A percentile compares a stretch with the other conserved stretches of the same genome.
These are phyloP conservation scores for Cataglyphis rosenhaueri DNA, from an alignment of 2,888 invertebrate species.

Conservation along the genomic window DNA sequence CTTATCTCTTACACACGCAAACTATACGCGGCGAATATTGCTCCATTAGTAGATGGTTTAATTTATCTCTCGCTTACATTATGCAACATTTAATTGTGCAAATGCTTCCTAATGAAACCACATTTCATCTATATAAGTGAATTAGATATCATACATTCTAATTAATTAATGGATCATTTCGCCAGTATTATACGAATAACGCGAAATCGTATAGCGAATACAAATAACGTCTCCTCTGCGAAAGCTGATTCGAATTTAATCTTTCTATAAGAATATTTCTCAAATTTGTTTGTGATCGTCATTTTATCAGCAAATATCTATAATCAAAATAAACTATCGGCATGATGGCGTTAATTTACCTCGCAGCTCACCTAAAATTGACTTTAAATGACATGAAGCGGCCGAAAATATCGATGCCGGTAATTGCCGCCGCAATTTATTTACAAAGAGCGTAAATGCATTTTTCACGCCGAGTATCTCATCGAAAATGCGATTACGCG, in stretches of 20 bases:
- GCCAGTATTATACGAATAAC: not conserved
- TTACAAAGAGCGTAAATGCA: constrained; percentile 21
- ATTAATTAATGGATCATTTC: constrained; percentile 30
- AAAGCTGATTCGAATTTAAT: constrained; percentile 17
- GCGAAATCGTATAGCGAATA: not conserved
- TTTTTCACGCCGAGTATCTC: constrained; percentile 17
- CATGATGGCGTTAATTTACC: constrained; percentile 7
- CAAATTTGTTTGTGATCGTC: constrained; percentile 25
- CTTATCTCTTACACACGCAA: not conserved
- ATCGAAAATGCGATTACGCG: constrained; percentile 25
- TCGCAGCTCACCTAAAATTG: not conserved
- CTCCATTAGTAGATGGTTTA: constrained; percentile 35
- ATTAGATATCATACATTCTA: constrained; percentile 23
- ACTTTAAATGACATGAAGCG: not conserved
- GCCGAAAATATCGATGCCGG: not conserved
- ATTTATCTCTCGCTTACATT: not conserved
- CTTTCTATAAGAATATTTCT: not conserved
- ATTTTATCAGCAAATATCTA: constrained; percentile 25
- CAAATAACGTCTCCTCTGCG: not conserved
- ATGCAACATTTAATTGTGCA: constrained; percentile 9
- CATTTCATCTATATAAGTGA: constrained; percentile 29
- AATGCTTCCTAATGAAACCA: constrained; percentile 6
- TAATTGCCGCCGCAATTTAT: constrained; percentile 15
- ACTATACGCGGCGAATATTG: not conserved
- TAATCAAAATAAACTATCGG: constrained; percentile 36